Conservation (phyloP, 2,797 vertebrate genomes). For the Leptoclinus maculatus region DNA sequence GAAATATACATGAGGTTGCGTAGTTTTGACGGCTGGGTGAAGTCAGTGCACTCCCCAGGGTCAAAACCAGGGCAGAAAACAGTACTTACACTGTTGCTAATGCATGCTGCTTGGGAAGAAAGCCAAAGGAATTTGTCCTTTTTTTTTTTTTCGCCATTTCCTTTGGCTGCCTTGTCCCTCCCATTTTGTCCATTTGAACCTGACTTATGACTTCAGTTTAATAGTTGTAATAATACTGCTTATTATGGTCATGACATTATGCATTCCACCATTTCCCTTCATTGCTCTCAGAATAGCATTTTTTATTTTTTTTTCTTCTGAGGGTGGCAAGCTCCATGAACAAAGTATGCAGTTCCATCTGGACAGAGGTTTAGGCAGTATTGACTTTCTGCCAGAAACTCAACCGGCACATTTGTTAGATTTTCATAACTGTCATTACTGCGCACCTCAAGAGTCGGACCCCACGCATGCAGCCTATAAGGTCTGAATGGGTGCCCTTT, state of each 20-base stretch:
- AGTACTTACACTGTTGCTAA: constrained; percentile 56
- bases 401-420: constrained; percentile 50
- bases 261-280: constrained; percentile 51
- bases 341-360: constrained; percentile 38
- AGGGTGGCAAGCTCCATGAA: constrained; percentile 7
- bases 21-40: constrained; percentile 64
- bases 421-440: constrained; percentile 46
- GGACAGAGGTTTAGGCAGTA: constrained; percentile 29
- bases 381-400: constrained; percentile 50
- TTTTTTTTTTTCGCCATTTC: constrained; percentile 42
- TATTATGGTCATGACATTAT: constrained; percentile 69
- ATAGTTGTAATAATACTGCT: constrained; percentile 64
- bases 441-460: constrained; percentile 50
- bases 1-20: constrained; percentile 70
- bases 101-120: constrained; percentile 50
- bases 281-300: constrained; percentile 33
- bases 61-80: constrained; percentile 66
- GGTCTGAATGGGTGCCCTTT: constrained; percentile 76
- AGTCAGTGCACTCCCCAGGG: constrained; percentile 64
- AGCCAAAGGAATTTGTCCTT: constrained; percentile 52
- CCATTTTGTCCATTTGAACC: constrained; percentile 58
- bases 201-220: constrained; percentile 64
- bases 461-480: constrained; percentile 52
- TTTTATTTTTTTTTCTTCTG: constrained; percentile 24
- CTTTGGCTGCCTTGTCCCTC: constrained; percentile 53